A percentile compares a stretch with the other conserved stretches of the same genome.
phyloP scores from a whole-genome alignment of 2,113 vertebrate species.

The Oncorhynchus clarkii region DNA sequence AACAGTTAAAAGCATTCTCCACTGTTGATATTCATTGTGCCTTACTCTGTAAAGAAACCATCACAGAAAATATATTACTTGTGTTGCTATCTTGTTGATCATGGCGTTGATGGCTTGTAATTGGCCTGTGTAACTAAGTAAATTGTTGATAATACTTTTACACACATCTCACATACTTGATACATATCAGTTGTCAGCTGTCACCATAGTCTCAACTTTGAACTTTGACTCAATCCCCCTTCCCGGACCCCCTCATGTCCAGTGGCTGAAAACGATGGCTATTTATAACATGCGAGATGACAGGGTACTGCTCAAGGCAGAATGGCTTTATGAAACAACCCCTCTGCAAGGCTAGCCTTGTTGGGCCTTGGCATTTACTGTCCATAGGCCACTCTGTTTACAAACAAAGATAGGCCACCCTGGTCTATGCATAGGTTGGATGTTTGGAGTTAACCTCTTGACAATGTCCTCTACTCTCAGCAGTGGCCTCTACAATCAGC shows the following conservation, averaged over 20 bases:
- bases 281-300: constrained; percentile 39
- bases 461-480: not conserved
- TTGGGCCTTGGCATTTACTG: not conserved
- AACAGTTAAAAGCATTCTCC: no score
- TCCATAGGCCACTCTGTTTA: not conserved
- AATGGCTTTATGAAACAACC: not conserved
- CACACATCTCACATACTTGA: not conserved
- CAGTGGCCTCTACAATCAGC: no score
- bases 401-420: not conserved
- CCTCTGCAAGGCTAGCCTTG: not conserved
- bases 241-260: not conserved
- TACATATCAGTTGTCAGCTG: not conserved
- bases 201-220: constrained; percentile 17
- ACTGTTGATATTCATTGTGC: no score
- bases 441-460: not conserved
- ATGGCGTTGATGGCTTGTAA: no score
- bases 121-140: no score
- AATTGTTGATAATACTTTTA: not conserved
- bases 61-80: no score
- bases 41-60: no score
- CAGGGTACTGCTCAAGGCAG: not conserved
- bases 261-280: constrained; percentile 30
- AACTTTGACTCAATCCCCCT: constrained; percentile 35
- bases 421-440: not conserved
- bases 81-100: no score